Evolutionary conservation across 2,797 vertebrate genomes (phyloP).

Genomic region (Sciaenops ocellatus): DNA sequence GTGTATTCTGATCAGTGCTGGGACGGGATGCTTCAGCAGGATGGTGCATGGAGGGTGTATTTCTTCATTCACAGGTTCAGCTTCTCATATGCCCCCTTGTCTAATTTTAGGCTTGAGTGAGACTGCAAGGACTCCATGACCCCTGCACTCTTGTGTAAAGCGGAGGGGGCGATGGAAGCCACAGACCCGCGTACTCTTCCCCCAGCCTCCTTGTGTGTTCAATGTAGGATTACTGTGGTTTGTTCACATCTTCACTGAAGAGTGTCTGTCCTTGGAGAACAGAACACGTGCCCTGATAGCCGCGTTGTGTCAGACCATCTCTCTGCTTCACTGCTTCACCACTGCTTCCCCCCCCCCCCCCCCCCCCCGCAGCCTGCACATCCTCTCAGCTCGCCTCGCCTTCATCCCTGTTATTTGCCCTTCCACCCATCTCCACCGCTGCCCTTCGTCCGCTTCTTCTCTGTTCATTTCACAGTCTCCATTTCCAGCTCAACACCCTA

Average conservation of each 20-base stretch:
- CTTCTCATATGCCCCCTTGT: slow-evolving; percentile 12
- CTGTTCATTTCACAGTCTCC: slow-evolving; percentile 48
- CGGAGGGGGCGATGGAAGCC: not conserved
- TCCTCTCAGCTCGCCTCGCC: slow-evolving; percentile 15
- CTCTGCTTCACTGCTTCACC: slow-evolving; percentile 39
- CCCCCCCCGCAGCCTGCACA: slow-evolving; percentile 11
- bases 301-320: slow-evolving; percentile 41
- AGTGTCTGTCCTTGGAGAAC: slow-evolving; percentile 32
- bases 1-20: slow-evolving; percentile 10
- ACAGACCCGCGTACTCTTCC: not conserved
- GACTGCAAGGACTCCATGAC: slow-evolving; percentile 18
- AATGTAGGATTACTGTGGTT: slow-evolving; percentile 27
- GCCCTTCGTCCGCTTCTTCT: slow-evolving; percentile 22
- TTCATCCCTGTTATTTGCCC: slow-evolving; percentile 30
- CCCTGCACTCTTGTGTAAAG: slow-evolving; percentile 1
- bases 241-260: slow-evolving; percentile 30
- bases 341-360: no score
- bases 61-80: not conserved
- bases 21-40: not conserved
- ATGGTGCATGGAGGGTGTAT: not conserved
- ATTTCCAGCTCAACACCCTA: slow-evolving; percentile 43
- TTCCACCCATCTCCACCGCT: slow-evolving; percentile 11
- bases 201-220: slow-evolving; percentile 10
- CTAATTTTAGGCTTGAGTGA: slow-evolving; percentile 17
- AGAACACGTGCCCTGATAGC: slow-evolving; percentile 51